Conservation (phyloP, 64 coral and sea anemone genomes). For the Porites lutea region DNA sequence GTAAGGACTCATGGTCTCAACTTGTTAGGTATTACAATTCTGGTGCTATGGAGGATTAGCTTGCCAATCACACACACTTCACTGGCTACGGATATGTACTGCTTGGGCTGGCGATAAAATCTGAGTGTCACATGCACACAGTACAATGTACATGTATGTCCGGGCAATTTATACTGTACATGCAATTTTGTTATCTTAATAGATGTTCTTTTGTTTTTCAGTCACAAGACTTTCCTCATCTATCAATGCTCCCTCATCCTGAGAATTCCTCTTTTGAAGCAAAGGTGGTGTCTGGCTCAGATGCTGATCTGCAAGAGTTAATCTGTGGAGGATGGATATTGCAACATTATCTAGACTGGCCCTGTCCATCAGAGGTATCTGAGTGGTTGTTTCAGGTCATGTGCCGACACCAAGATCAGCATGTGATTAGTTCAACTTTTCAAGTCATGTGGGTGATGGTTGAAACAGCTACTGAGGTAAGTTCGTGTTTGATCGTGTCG, state of each 20-base stretch:
- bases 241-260: conserved; percentile 21
- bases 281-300: conserved; percentile 43
- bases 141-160: too few species aligned
- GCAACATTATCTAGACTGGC: conserved; percentile 76
- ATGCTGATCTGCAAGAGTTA: conserved; percentile 61
- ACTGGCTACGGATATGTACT: too few species aligned
- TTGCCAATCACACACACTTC: too few species aligned
- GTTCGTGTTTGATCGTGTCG: neutral
- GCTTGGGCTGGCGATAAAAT: too few species aligned
- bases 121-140: too few species aligned
- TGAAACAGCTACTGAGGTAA: conserved; percentile 76
- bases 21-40: too few species aligned
- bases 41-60: too few species aligned
- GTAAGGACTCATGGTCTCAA: too few species aligned
- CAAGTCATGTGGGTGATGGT: conserved; percentile 78
- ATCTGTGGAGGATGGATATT: conserved; percentile 87
- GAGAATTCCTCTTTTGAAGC: conserved; percentile 39
- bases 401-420: conserved; percentile 73
- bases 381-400: conserved; percentile 90
- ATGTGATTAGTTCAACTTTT: conserved; percentile 63
- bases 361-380: conserved; percentile 73
- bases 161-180: neutral
- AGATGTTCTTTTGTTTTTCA: neutral
- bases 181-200: neutral
- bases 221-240: conserved; percentile 37